Evolutionary conservation across 1,140 invertebrate genomes (phyloP).

Genomic region (Procambarus clarkii): DNA sequence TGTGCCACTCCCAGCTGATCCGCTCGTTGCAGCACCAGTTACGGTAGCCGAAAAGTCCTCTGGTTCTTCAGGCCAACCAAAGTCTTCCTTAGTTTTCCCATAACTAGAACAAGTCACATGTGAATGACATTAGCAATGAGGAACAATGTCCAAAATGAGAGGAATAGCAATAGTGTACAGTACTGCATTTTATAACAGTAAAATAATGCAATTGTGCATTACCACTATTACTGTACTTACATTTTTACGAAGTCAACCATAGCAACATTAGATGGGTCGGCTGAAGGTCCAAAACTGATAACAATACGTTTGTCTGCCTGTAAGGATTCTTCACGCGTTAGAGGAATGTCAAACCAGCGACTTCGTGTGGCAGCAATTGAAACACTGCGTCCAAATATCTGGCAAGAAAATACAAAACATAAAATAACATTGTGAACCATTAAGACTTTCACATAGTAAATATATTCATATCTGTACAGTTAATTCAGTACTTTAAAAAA

Average conservation of each 20-base stretch:
- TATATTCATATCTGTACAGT: too few relatives aligned
- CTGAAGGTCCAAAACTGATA: conserved; percentile 92
- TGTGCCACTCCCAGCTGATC: conserved; percentile 75
- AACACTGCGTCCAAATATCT: conserved; percentile 89
- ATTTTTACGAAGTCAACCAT: conserved; percentile 96
- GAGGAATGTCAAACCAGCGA: conserved; percentile 96
- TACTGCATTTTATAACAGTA: too few relatives aligned
- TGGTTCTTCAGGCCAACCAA: conserved; percentile 97
- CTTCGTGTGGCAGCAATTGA: conserved; percentile 85
- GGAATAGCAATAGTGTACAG: too few relatives aligned
- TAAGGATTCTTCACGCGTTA: conserved; percentile 95
- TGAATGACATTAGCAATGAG: background rate
- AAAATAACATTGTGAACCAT: too few relatives aligned
- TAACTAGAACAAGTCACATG: conserved; percentile 80
- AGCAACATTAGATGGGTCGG: conserved; percentile 90
- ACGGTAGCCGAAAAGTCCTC: conserved; percentile 85
- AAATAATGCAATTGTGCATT: too few relatives aligned
- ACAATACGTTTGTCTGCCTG: conserved; percentile 93
- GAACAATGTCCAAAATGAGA: too few relatives aligned
- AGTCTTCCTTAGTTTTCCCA: conserved; percentile 95
- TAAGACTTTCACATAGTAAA: too few relatives aligned
- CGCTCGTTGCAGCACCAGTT: conserved; percentile 28
- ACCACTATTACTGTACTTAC: conserved; percentile 74
- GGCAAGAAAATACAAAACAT: too few relatives aligned
- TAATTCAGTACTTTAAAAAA: too few relatives aligned